phyloP scores from a whole-genome alignment of 2,888 invertebrate genomes.

The Eucriotettix oculatus region DNA sequence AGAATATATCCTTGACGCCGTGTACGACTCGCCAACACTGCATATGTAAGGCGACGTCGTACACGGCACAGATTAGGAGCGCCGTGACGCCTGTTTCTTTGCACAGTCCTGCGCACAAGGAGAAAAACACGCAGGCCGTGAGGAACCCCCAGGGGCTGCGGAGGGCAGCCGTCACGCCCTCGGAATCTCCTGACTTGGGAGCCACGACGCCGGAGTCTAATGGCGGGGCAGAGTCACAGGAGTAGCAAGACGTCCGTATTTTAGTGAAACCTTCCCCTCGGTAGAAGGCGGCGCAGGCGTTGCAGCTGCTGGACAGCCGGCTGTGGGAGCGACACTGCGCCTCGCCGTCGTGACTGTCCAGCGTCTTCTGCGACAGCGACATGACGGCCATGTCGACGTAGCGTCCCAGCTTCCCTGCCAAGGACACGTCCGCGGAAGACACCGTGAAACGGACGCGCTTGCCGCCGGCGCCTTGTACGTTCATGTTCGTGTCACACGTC shows the following conservation, averaged over 20 bases:
- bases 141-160: slow-evolving; percentile 38
- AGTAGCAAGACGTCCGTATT: background rate
- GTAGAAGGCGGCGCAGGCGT: background rate
- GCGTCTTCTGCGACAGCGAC: no score
- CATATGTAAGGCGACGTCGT: slow-evolving; percentile 42
- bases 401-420: no score
- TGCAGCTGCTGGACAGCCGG: background rate
- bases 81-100: slow-evolving; percentile 94
- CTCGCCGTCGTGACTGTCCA: no score
- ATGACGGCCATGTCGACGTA: no score
- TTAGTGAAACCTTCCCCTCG: background rate
- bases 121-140: slow-evolving; percentile 37
- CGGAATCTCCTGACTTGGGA: background rate
- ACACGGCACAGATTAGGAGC: slow-evolving; percentile 73
- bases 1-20: slow-evolving; percentile 1
- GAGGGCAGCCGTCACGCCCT: slow-evolving; percentile 7
- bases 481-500: no score
- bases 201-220: background rate
- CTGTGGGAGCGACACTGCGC: background rate
- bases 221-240: background rate
- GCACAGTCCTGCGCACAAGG: slow-evolving; percentile 72
- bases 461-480: no score
- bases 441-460: no score
- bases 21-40: slow-evolving; percentile 8
- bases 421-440: no score